Conservation (phyloP, 2,797 vertebrate genomes). For the Melanogrammus aeglefinus region DNA sequence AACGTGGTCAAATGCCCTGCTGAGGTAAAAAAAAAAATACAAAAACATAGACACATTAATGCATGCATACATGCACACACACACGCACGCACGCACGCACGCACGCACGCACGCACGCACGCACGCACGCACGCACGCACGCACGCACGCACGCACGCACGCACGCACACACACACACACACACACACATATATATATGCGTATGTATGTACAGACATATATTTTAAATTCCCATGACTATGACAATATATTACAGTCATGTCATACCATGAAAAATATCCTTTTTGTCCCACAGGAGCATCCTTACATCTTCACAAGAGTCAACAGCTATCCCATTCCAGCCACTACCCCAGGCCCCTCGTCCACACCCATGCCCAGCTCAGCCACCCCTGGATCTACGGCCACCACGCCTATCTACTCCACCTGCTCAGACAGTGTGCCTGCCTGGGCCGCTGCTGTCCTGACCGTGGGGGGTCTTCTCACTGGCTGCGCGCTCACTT, state of each 20-base stretch:
- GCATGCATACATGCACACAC: not conserved
- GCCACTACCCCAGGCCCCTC: constrained; percentile 24
- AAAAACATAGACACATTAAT: not conserved
- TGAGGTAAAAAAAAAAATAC: constrained; percentile 58
- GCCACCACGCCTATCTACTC: constrained; percentile 1
- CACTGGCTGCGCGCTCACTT: constrained; percentile 65
- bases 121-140: too few species aligned
- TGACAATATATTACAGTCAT: not conserved
- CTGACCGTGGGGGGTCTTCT: constrained; percentile 66
- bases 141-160: too few species aligned
- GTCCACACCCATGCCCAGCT: constrained; percentile 4
- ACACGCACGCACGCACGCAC: too few species aligned
- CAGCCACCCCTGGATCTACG: constrained; percentile 5
- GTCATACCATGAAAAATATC: not conserved
- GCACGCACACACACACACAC: not conserved
- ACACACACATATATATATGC: not conserved
- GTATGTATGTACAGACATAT: not conserved
- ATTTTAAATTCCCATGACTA: not conserved
- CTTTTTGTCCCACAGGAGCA: constrained; percentile 72
- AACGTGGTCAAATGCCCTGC: constrained; percentile 83
- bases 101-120: too few species aligned
- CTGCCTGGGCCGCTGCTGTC: constrained; percentile 77
- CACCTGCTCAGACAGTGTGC: constrained; percentile 37
- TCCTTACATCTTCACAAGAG: constrained; percentile 82
- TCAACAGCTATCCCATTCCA: constrained; percentile 68